These are phyloP conservation scores for Leptopilina boulardi DNA, from an alignment of 1,140 invertebrate genomes.

Conservation along the genomic window DNA sequence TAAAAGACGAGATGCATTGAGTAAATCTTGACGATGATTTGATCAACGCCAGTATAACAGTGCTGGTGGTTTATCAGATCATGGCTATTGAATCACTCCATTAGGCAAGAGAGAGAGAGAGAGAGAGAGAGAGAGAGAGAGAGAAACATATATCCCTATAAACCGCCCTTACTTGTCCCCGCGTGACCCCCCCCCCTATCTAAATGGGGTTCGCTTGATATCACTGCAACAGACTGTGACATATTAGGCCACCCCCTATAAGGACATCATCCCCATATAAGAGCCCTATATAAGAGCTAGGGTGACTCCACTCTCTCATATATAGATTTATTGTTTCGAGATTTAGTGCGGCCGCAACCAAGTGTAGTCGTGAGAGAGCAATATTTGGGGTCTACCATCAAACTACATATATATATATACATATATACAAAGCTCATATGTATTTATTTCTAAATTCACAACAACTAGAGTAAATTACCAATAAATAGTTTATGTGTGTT, in stretches of 20 bases:
- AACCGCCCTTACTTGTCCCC: conserved; percentile 47
- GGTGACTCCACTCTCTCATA: conserved; percentile 55
- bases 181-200: conserved; percentile 30
- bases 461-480: conserved; percentile 50
- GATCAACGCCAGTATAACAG: conserved; percentile 47
- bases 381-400: conserved; percentile 38
- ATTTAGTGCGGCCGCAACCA: conserved; percentile 66
- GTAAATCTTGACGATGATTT: conserved; percentile 45
- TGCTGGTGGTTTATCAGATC: conserved; percentile 70
- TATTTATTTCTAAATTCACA: conserved; percentile 43
- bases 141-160: conserved; percentile 54
- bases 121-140: too few relatives aligned
- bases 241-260: conserved; percentile 73
- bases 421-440: conserved; percentile 51
- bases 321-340: conserved; percentile 73
- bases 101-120: conserved; percentile 70
- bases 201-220: conserved; percentile 51
- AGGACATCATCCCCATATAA: conserved; percentile 68
- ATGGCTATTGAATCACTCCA: conserved; percentile 74
- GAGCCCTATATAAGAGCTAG: conserved; percentile 62
- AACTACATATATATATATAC: conserved; percentile 18
- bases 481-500: conserved; percentile 72
- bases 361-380: conserved; percentile 64
- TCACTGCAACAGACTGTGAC: conserved; percentile 75
- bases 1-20: background rate